Evolutionary conservation across 2,888 invertebrate genomes (phyloP), one percentile per base, ranked within the genome.

Genomic region (Elegia similella): DNA sequence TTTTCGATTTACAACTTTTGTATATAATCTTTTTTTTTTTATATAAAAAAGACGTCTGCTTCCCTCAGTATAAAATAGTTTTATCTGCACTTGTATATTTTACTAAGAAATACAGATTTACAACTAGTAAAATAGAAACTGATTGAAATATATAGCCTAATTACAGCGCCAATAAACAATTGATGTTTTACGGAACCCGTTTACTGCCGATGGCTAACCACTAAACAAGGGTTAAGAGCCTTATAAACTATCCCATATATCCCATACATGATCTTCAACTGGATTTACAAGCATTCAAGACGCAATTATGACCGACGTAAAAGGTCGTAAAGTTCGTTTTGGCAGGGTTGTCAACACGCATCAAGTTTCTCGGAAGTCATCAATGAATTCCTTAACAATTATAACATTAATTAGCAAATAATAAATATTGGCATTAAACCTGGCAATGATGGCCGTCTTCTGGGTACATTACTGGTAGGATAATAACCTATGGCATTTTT

Each of bases 261-360:
- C 60, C 64, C 66, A 63, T 63, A 65, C 57, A 30, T 30, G 63
- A 71, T 70, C 68, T 65, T 66, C 67, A 64, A 65, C 46, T 57
- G 69, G 73, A 71, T 74, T 72, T 74, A 75, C 65, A 68, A 67
- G 64, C 69, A 59, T 65, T 66, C 64, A 57, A 55, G 58, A 62
- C 63, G 65, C 64, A 65, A 66, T 70, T 69, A 70, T 60, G 55
- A 60, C 59, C 58, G 56, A 64, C 63, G 68, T 69, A 67, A 71
- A 68, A 65, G 66, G 65, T 68, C 64, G 64, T 76, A 70, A 75
- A 69, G 64, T 56, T 56, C 6, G 3, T 47, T 56, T 56, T 7
- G 8, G 30, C n/a, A 47, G 47, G 47, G 47, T 47, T 47, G 47
- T 47, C 13, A 30, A n/a, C 0, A 17, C 23, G 23, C 23, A 23